Base-by-base conservation (phyloP, 1,140 invertebrate species). In the Heterodera carotae region DNA sequence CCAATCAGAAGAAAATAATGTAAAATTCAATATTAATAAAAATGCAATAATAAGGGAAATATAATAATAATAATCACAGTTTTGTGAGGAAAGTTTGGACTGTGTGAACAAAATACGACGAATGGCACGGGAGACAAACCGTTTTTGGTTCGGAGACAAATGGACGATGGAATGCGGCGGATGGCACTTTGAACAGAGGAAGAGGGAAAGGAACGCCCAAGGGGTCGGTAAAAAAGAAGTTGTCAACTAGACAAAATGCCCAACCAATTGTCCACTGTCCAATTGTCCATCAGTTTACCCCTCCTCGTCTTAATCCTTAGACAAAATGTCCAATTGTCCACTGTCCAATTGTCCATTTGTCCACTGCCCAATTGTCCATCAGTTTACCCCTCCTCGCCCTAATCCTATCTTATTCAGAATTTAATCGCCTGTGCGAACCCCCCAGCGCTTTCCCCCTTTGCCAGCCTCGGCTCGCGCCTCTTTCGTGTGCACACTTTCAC, bases 401-500 rank as follows among this genome's bases (percentile, higher is more conserved):
- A 62, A 53, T 64, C 25, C 73, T 22, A 2, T 80, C n/a, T 69
- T 81, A 27, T 78, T 67, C 79, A 82, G 66, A 85, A 79, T 77
- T 18, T 81, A 7, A 78, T 84, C 2, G 53, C 62, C 22, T 84
- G 83, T 67, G 59, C 80, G 33, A 84, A 84, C 75, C 83, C 84
- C 3, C 62, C 34, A 43, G 77, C 83, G 48, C 59, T 84, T 34
- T 27, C 69, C 1, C 56, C 56, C 12, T 85, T 66, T 64, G 31
- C 75, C 56, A 75, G 59, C 62, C 67, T 84, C 48, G 84, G 84
- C 18, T 60, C 31, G 31, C 83, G 84, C 29, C 84, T 85, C 29
- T 86, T 84, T 73, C 84, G 78, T 22, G 85, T 81, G 1, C 68
- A 77, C 68, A 86, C 85, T 12, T 86, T 86, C 67, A 81, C 81